Evolutionary conservation across 2,113 vertebrate genomes (phyloP).

Genomic region (Pachypanchax playfairii): DNA sequence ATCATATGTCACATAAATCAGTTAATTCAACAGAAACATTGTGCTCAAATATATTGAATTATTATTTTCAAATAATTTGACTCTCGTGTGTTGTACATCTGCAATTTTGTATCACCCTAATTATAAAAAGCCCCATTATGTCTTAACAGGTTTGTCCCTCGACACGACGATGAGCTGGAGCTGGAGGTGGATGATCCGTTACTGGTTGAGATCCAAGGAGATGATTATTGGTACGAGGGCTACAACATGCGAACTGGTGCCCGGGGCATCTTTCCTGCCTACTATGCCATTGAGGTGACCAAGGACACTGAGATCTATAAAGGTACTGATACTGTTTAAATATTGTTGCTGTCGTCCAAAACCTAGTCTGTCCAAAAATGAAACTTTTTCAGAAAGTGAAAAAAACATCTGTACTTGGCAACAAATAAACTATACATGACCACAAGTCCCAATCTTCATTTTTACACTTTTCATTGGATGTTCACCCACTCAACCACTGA

Average conservation of each 20-base stretch:
- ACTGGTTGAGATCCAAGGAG: slow-evolving; percentile 93
- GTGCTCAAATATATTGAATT: too few species aligned
- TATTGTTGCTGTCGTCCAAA: too few species aligned
- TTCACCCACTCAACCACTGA: too few species aligned
- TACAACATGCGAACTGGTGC: slow-evolving; percentile 96
- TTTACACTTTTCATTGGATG: too few species aligned
- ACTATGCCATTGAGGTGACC: slow-evolving; percentile 92
- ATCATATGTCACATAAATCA: too few species aligned
- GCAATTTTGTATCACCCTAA: neutral
- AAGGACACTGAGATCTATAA: slow-evolving; percentile 86
- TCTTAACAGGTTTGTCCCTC: slow-evolving; percentile 87
- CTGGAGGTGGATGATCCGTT: slow-evolving; percentile 95
- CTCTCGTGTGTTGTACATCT: neutral
- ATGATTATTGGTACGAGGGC: slow-evolving; percentile 97
- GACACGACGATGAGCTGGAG: slow-evolving; percentile 93
- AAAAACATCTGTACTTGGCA: too few species aligned
- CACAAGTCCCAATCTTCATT: too few species aligned
- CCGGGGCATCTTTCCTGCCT: slow-evolving; percentile 92
- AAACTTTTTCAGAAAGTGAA: too few species aligned
- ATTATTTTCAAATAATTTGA: neutral
- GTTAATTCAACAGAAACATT: too few species aligned
- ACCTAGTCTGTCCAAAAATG: too few species aligned
- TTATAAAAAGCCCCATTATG: neutral
- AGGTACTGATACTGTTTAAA: slow-evolving; percentile 73
- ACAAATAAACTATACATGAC: too few species aligned